A percentile compares a stretch with the other conserved stretches of the same genome.
Evolutionary conservation across 2,797 vertebrate species (phyloP).

Genomic region (Scarus forsteni): DNA sequence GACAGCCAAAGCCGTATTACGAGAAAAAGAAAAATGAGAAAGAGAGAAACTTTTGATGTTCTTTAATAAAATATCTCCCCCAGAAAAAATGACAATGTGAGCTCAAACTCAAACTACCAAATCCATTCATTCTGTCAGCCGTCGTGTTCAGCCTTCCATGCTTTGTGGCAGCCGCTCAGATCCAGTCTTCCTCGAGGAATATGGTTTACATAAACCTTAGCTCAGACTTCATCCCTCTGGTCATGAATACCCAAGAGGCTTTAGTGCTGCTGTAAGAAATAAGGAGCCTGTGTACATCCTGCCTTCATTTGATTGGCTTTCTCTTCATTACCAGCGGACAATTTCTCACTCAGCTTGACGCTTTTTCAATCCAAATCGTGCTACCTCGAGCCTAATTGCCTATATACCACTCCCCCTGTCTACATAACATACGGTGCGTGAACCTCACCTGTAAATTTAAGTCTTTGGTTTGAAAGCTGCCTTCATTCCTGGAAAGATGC

Average conservation of each 20-base stretch:
- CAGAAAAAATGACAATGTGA: constrained; percentile 13
- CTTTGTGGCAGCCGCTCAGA: not conserved
- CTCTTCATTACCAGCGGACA: not conserved
- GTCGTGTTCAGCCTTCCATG: constrained; percentile 2
- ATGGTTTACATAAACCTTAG: constrained; percentile 4
- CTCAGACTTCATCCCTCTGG: not conserved
- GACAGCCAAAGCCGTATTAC: constrained; percentile 33
- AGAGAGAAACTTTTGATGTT: constrained; percentile 19
- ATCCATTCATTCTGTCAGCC: constrained; percentile 4
- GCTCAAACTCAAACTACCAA: not conserved
- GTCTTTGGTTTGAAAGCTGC: not conserved
- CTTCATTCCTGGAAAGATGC: constrained; percentile 2
- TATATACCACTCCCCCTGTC: not conserved
- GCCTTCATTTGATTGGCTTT: constrained; percentile 9
- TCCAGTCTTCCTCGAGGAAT: constrained; percentile 5
- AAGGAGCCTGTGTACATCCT: not conserved
- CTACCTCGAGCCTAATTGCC: constrained; percentile 16
- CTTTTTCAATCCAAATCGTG: constrained; percentile 27
- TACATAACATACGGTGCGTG: not conserved
- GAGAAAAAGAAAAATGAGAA: constrained; percentile 15
- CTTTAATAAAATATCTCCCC: constrained; percentile 29
- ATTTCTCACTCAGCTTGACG: constrained; percentile 29
- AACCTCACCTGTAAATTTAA: not conserved
- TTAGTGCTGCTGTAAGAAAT: constrained; percentile 18
- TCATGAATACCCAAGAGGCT: constrained; percentile 12